These are phyloP conservation scores for Eristalis tenax DNA, from an alignment of 2,888 invertebrate genomes.

Conservation along the genomic window DNA sequence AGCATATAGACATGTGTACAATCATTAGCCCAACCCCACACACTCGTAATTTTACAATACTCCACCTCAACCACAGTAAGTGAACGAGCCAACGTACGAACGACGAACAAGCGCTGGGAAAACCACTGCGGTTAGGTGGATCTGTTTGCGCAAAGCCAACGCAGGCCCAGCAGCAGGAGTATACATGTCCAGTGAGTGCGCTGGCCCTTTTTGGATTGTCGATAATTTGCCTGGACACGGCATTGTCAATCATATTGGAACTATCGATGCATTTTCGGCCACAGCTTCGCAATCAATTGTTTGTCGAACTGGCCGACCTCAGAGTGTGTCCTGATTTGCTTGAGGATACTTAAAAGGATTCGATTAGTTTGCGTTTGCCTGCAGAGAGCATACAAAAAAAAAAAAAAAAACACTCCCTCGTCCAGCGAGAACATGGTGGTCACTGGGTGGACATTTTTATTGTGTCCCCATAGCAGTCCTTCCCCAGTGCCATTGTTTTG, in stretches of 20 bases:
- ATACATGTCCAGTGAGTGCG: background rate
- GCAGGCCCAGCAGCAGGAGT: background rate
- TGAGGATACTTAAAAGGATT: constrained; percentile 57
- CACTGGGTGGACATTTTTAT: background rate
- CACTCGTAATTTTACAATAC: constrained; percentile 3
- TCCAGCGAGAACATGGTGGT: background rate
- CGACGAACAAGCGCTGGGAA: background rate
- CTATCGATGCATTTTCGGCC: constrained; percentile 19
- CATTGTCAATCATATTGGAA: constrained; percentile 16
- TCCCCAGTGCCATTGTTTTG: constrained; percentile 38
- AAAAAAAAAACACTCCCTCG: background rate
- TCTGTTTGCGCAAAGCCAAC: constrained; percentile 24
- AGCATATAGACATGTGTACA: background rate
- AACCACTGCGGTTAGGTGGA: constrained; percentile 8
- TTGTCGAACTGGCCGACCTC: constrained; percentile 30
- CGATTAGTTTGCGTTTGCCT: constrained; percentile 34
- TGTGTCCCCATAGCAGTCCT: background rate
- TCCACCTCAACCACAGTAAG: background rate
- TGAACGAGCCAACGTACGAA: background rate
- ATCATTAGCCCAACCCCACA: constrained; percentile 23
- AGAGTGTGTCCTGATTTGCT: constrained; percentile 52
- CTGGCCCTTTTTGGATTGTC: constrained; percentile 10
- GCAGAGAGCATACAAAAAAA: background rate
- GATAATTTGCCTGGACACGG: constrained; percentile 34
- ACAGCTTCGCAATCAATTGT: constrained; percentile 23